phyloP scores from a whole-genome alignment of 2,113 vertebrate genomes.

The Scatophagus argus region DNA sequence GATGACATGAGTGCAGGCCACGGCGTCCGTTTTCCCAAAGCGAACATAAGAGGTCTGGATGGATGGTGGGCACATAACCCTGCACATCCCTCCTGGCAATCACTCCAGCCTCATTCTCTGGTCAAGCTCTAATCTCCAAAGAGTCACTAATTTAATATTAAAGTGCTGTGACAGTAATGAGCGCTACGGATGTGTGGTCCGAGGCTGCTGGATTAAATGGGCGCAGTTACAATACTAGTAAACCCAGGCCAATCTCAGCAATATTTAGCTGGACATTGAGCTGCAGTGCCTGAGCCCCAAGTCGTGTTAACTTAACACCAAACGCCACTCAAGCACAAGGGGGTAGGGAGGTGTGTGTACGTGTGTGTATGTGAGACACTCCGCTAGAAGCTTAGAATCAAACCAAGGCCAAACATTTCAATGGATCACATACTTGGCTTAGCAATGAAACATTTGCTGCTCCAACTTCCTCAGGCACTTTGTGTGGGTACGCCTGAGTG shows the following conservation, averaged over 20 bases:
- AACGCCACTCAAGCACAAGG: conserved; percentile 53
- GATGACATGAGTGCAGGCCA: conserved; percentile 55
- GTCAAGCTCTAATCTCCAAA: conserved; percentile 58
- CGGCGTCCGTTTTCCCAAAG: conserved; percentile 57
- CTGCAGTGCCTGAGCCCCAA: conserved; percentile 70
- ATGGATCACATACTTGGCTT: conserved; percentile 46
- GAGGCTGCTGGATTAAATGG: conserved; percentile 69
- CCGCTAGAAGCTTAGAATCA: conserved; percentile 34
- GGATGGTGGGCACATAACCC: conserved; percentile 59
- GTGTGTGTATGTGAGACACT: not conserved
- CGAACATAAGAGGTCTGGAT: conserved; percentile 73
- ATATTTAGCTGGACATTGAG: conserved; percentile 84
- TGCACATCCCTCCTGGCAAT: conserved; percentile 59
- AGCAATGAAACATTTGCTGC: conserved; percentile 41
- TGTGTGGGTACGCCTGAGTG: conserved; percentile 11
- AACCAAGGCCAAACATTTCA: conserved; percentile 48
- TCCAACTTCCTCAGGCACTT: conserved; percentile 29
- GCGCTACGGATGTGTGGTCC: conserved; percentile 60
- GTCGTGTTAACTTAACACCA: conserved; percentile 74
- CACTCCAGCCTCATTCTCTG: conserved; percentile 48
- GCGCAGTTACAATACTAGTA: conserved; percentile 78
- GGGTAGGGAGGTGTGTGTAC: conserved; percentile 35
- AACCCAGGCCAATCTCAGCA: conserved; percentile 80
- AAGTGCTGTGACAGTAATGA: conserved; percentile 82
- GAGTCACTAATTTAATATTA: conserved; percentile 68